A percentile compares a stretch with the other conserved stretches of the same genome.
Evolutionary conservation across 2,113 vertebrate genomes (phyloP).

Genomic region (Leucosticte australis): DNA sequence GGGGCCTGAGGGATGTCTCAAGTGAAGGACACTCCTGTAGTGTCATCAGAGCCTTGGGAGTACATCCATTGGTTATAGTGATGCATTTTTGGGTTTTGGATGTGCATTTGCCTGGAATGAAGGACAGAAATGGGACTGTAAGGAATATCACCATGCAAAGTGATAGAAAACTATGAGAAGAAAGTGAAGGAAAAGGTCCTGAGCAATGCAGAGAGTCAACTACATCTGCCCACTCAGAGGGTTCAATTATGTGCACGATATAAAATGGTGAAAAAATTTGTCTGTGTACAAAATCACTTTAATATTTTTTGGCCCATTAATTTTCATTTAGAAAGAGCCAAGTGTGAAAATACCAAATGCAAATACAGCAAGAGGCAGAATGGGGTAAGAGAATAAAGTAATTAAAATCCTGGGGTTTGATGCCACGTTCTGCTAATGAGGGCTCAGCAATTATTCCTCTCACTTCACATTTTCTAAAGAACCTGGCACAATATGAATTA

Average conservation of each 20-base stretch:
- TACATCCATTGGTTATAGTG: not conserved
- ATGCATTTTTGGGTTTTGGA: accelerated
- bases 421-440: not conserved
- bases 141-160: not conserved
- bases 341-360: not conserved
- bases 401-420: not conserved
- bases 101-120: not conserved
- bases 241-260: not conserved
- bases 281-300: not conserved
- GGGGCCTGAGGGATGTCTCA: not conserved
- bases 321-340: not conserved
- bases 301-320: not conserved
- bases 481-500: not conserved
- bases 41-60: not conserved
- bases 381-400: not conserved
- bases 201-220: not conserved
- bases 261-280: not conserved
- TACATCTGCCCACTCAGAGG: not conserved
- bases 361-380: not conserved
- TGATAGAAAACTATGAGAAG: not conserved
- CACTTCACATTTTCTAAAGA: not conserved
- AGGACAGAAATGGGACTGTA: not conserved
- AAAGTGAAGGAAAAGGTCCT: not conserved
- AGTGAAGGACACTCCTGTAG: not conserved
- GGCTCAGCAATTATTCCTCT: not conserved